A percentile compares a stretch with the other conserved stretches of the same genome.
Conservation (phyloP, 2,797 vertebrate genomes). For the Peromyscus attwateri region DNA sequence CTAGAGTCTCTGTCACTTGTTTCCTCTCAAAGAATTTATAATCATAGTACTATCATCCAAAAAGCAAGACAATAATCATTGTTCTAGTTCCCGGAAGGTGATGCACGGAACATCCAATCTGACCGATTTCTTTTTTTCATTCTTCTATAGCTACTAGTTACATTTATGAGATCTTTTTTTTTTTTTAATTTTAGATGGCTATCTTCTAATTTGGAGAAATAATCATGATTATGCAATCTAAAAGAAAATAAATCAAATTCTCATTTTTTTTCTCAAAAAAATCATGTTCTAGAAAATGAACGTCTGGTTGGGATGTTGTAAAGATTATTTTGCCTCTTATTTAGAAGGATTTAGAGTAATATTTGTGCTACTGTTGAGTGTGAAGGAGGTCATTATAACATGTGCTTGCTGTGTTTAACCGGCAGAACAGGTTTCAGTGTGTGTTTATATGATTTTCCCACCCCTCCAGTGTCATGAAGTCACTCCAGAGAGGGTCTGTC, state of each 20-base stretch:
- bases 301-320: not conserved
- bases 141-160: not conserved
- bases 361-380: not conserved
- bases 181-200: not conserved
- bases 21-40: not conserved
- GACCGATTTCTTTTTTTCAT: not conserved
- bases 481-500: not conserved
- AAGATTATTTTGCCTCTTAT: constrained; percentile 1
- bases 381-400: not conserved
- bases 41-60: not conserved
- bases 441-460: not conserved
- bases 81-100: not conserved
- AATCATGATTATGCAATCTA: not conserved
- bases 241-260: constrained; percentile 38
- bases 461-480: not conserved
- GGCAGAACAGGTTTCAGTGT: not conserved
- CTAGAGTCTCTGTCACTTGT: not conserved
- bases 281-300: not conserved
- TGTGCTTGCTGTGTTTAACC: not conserved
- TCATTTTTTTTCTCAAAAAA: constrained; percentile 1
- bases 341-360: not conserved
- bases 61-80: not conserved
- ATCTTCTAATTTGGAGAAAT: constrained; percentile 2
- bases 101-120: not conserved
- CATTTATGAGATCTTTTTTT: not conserved